A percentile compares a stretch with the other conserved stretches of the same genome.
Evolutionary conservation across 2,797 vertebrate species (phyloP).

Genomic region (Cyprinella venusta): DNA sequence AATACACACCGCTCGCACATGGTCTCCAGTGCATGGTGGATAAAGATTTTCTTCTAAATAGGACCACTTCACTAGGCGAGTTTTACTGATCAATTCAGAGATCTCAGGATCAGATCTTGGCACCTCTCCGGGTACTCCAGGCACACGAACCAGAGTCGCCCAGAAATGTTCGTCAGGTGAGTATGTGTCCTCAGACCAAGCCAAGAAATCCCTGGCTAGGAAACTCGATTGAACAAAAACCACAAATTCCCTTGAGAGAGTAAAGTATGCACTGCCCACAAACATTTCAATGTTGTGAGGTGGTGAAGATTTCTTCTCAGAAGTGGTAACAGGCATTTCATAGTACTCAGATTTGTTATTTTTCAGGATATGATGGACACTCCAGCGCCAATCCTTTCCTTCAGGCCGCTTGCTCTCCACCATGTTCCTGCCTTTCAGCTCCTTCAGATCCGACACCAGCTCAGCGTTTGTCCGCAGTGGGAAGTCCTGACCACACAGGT

Average conservation of each 20-base stretch:
- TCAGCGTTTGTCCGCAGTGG: conserved; percentile 87
- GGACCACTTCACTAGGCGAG: conserved; percentile 90
- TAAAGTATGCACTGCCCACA: conserved; percentile 90
- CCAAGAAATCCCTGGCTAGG: conserved; percentile 82
- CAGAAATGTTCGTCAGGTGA: conserved; percentile 94
- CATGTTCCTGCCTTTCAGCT: conserved; percentile 85
- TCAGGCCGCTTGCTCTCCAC: conserved; percentile 84
- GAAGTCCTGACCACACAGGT: conserved; percentile 93
- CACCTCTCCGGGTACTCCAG: conserved; percentile 84
- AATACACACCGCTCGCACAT: conserved; percentile 87
- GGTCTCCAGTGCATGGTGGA: conserved; percentile 85
- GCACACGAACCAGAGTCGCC: conserved; percentile 86
- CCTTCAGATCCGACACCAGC: conserved; percentile 82
- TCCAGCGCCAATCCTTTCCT: conserved; percentile 84
- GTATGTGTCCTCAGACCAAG: conserved; percentile 89
- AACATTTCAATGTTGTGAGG: conserved; percentile 85
- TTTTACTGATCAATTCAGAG: conserved; percentile 87
- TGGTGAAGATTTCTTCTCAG: conserved; percentile 74
- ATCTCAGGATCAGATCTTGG: conserved; percentile 77
- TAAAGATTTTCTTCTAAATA: conserved; percentile 85
- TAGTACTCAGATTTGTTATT: conserved; percentile 77
- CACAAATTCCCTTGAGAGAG: conserved; percentile 83
- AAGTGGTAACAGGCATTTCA: conserved; percentile 79
- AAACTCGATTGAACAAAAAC: conserved; percentile 73
- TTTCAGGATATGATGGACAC: conserved; percentile 79